Evolutionary conservation across 2,113 vertebrate genomes (phyloP).

Genomic region (Colaptes auratus): DNA sequence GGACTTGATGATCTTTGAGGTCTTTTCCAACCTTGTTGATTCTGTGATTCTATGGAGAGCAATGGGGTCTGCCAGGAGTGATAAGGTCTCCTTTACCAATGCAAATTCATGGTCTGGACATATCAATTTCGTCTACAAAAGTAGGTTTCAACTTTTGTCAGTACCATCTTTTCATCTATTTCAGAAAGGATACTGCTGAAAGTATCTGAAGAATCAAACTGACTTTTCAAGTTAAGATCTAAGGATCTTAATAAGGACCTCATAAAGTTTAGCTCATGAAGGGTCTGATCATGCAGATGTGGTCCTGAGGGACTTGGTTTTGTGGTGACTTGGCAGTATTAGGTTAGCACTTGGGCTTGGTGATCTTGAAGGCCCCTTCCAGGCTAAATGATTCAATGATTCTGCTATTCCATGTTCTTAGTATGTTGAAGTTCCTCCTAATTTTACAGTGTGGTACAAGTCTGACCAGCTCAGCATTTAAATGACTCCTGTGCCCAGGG

Average conservation of each 20-base stretch:
- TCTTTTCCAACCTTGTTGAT: no score
- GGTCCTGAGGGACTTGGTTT: no score
- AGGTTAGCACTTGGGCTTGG: no score
- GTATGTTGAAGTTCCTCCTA: background rate
- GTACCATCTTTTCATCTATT: background rate
- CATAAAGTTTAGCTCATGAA: background rate
- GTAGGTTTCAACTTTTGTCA: background rate
- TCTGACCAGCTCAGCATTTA: background rate
- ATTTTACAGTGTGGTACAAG: background rate
- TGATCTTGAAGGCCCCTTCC: no score
- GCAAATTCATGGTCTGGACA: background rate
- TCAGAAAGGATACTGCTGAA: background rate
- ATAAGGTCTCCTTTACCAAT: background rate
- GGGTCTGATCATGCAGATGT: background rate
- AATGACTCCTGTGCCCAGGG: rapidly evolving
- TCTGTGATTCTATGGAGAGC: no score
- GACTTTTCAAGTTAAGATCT: background rate
- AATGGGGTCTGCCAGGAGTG: no score
- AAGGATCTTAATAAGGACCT: background rate
- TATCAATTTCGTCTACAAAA: background rate
- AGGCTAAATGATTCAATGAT: no score
- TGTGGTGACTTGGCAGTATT: no score
- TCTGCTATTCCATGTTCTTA: background rate
- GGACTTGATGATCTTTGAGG: no score
- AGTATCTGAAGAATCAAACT: background rate